Conservation (phyloP, 2,888 invertebrate genomes). For the Nezara viridula region DNA sequence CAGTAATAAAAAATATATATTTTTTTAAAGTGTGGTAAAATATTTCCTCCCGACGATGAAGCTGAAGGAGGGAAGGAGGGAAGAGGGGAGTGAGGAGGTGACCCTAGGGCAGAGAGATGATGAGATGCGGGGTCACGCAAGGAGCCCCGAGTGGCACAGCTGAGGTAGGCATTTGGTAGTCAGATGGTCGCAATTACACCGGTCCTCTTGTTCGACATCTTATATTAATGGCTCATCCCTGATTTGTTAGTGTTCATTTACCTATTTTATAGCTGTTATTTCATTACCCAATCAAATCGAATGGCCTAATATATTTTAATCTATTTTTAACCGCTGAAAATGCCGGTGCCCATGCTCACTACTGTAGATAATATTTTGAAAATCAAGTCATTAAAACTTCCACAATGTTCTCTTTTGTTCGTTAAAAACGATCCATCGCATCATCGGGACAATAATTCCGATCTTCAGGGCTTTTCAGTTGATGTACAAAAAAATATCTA, state of each 20-base stretch:
- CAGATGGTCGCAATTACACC: background rate
- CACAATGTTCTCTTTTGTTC: too few species aligned
- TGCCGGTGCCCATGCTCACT: background rate
- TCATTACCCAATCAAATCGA: background rate
- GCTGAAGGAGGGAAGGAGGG: background rate
- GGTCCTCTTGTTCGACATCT: background rate
- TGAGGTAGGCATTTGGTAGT: slow-evolving; percentile 32
- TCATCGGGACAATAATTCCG: too few species aligned
- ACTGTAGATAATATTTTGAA: too few species aligned
- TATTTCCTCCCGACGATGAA: background rate
- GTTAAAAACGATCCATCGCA: too few species aligned
- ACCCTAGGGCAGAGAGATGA: background rate
- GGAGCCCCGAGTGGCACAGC: background rate
- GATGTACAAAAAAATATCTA: too few species aligned
- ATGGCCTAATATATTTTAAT: background rate
- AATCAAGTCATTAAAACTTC: too few species aligned
- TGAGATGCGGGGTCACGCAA: background rate
- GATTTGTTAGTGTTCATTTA: background rate
- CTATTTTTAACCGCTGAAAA: background rate
- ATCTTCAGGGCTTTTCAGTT: too few species aligned
- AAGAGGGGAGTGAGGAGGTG: background rate
- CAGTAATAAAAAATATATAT: too few species aligned
- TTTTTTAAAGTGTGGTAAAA: background rate
- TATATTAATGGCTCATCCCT: background rate
- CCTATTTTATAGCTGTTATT: background rate